Conservation (phyloP, 2,888 invertebrate genomes). For the Platynereis dumerilii region DNA sequence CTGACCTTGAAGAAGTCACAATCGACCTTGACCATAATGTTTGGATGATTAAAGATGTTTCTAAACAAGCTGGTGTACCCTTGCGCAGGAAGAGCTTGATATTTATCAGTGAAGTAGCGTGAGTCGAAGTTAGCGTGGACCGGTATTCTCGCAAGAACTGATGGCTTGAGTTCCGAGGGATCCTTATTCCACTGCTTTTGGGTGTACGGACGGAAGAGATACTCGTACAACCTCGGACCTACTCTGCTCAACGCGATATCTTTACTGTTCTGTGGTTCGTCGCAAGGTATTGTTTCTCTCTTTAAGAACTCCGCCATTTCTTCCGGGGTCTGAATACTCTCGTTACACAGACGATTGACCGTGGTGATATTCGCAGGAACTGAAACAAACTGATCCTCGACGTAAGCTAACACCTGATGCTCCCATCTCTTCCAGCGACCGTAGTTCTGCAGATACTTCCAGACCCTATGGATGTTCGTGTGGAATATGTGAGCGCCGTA, state of each 20-base stretch:
- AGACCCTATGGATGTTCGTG: slow-evolving; percentile 14
- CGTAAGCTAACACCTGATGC: slow-evolving; percentile 12
- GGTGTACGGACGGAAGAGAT: slow-evolving; percentile 15
- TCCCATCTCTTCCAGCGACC: slow-evolving; percentile 19
- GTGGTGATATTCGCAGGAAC: slow-evolving; percentile 20
- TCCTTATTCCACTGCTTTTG: slow-evolving; percentile 15
- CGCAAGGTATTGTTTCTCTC: not conserved
- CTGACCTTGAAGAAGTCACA: slow-evolving; percentile 13
- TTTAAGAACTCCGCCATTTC: slow-evolving; percentile 14
- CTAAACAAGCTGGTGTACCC: slow-evolving; percentile 16
- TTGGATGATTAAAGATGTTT: not conserved
- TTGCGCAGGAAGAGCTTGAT: slow-evolving; percentile 13
- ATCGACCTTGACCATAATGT: slow-evolving; percentile 13
- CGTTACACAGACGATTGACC: slow-evolving; percentile 8
- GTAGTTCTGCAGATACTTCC: slow-evolving; percentile 10
- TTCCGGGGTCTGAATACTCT: slow-evolving; percentile 10
- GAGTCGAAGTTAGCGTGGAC: slow-evolving; percentile 14
- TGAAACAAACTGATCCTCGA: slow-evolving; percentile 14
- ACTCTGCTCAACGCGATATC: slow-evolving; percentile 16
- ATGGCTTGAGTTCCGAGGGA: slow-evolving; percentile 14
- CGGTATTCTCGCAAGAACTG: slow-evolving; percentile 10
- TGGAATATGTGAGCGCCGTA: slow-evolving; percentile 22
- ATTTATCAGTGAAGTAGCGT: slow-evolving; percentile 19
- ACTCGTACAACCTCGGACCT: slow-evolving; percentile 11
- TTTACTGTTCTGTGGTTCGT: slow-evolving; percentile 11